These are phyloP conservation scores for Rhamphomyia laevipes DNA, from an alignment of 2,888 invertebrate genomes.

Conservation along the genomic window DNA sequence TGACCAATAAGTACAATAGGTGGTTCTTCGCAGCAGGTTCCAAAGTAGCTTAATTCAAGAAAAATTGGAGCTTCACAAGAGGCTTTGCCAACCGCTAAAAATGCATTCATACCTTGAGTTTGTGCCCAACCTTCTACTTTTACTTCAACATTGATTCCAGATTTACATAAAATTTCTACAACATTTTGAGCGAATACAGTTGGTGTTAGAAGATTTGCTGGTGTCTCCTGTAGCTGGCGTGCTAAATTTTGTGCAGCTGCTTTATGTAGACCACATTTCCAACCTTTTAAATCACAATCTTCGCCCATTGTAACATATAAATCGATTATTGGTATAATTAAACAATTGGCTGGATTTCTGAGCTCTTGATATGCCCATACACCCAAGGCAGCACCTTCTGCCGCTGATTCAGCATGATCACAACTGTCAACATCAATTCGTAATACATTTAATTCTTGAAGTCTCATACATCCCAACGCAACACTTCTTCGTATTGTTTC, in stretches of 20 bases:
- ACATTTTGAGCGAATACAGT: conserved; percentile 63
- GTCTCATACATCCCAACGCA: conserved; percentile 45
- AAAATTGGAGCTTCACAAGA: conserved; percentile 67
- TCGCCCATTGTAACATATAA: conserved; percentile 47
- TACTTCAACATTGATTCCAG: conserved; percentile 31
- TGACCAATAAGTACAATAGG: conserved; percentile 65
- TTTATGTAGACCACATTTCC: conserved; percentile 58
- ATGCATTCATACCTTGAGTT: conserved; percentile 66
- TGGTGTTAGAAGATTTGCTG: conserved; percentile 69
- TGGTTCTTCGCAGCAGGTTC: conserved; percentile 45
- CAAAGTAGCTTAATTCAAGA: conserved; percentile 62
- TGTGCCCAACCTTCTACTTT: conserved; percentile 54
- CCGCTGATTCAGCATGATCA: conserved; percentile 61
- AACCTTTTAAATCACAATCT: conserved; percentile 54
- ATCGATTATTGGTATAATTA: conserved; percentile 27
- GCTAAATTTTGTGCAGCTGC: conserved; percentile 73
- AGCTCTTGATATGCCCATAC: conserved; percentile 55
- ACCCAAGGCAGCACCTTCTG: conserved; percentile 61
- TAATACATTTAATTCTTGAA: conserved; percentile 43
- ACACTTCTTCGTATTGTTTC: conserved; percentile 63
- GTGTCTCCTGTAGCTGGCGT: conserved; percentile 64
- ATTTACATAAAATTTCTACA: conserved; percentile 26
- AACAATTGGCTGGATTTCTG: conserved; percentile 23
- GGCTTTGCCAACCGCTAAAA: conserved; percentile 63
- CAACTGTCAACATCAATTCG: conserved; percentile 61